Conservation (phyloP, 2,797 vertebrate species). For the Potorous gilbertii region DNA sequence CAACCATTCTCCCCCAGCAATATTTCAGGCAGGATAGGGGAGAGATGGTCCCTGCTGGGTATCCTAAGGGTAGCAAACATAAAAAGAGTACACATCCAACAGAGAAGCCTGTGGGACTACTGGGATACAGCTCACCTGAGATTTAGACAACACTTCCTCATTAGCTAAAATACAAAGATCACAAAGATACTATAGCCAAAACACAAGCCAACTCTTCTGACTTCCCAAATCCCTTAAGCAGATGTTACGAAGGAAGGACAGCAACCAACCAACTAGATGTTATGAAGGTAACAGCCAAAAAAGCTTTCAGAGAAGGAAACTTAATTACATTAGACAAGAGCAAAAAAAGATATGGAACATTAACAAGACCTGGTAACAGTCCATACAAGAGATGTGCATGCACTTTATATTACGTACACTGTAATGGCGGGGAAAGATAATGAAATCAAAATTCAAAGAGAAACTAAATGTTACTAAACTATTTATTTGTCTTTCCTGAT, state of each 20-base stretch:
- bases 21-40: neutral
- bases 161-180: neutral
- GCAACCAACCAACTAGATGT: slow-evolving; percentile 21
- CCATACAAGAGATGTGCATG: neutral
- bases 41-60: neutral
- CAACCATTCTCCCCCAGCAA: neutral
- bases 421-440: neutral
- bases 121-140: neutral
- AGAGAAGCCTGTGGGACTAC: neutral
- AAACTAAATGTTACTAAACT: neutral
- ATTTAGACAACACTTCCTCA: neutral
- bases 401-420: neutral
- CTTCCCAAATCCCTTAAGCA: slow-evolving; percentile 40
- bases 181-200: slow-evolving; percentile 9
- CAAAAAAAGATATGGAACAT: slow-evolving; percentile 27
- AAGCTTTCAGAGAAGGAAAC: slow-evolving; percentile 38
- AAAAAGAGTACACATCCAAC: neutral
- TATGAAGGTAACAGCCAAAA: slow-evolving; percentile 20
- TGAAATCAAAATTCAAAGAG: neutral
- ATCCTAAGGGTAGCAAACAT: neutral
- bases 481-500: slow-evolving; percentile 21
- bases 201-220: slow-evolving; percentile 45
- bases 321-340: slow-evolving; percentile 31
- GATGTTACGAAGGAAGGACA: slow-evolving; percentile 21
- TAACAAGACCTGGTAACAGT: neutral